phyloP scores from a whole-genome alignment of 1,140 invertebrate species.

The Pseudachorutes palmiensis region DNA sequence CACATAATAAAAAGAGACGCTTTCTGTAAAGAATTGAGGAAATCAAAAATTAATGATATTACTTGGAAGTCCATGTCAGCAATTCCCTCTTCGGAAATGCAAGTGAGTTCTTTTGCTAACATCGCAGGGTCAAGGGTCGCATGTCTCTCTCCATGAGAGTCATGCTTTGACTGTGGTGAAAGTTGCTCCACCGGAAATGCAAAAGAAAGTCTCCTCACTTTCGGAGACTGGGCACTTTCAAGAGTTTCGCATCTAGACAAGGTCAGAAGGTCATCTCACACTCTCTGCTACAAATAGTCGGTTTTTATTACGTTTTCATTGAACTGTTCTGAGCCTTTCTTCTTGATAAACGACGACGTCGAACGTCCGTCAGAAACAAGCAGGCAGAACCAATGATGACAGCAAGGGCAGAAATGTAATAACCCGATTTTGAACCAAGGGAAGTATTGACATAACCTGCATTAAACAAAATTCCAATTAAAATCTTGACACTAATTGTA shows the following conservation, averaged over 20 bases:
- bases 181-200: slow-evolving; percentile 33
- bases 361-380: slow-evolving; percentile 69
- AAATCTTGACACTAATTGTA: too few species aligned
- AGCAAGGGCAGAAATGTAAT: slow-evolving; percentile 71
- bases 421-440: slow-evolving; percentile 58
- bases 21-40: neutral
- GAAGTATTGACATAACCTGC: slow-evolving; percentile 66
- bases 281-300: too few species aligned
- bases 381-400: slow-evolving; percentile 64
- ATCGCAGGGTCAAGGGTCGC: slow-evolving; percentile 28
- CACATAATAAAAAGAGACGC: slow-evolving; percentile 12
- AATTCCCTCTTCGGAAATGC: slow-evolving; percentile 77
- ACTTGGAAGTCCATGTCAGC: slow-evolving; percentile 66
- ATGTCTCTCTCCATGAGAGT: slow-evolving; percentile 23
- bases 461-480: neutral
- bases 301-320: slow-evolving; percentile 38
- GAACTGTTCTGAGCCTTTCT: slow-evolving; percentile 36
- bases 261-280: neutral
- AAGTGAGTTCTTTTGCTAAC: slow-evolving; percentile 58
- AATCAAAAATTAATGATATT: too few species aligned
- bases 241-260: slow-evolving; percentile 30
- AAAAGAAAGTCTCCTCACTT: slow-evolving; percentile 33
- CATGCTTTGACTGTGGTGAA: slow-evolving; percentile 35
- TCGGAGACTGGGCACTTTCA: slow-evolving; percentile 32
- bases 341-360: slow-evolving; percentile 54